phyloP scores from a whole-genome alignment of 1,140 invertebrate genomes.

The Drosophila jambulina region DNA sequence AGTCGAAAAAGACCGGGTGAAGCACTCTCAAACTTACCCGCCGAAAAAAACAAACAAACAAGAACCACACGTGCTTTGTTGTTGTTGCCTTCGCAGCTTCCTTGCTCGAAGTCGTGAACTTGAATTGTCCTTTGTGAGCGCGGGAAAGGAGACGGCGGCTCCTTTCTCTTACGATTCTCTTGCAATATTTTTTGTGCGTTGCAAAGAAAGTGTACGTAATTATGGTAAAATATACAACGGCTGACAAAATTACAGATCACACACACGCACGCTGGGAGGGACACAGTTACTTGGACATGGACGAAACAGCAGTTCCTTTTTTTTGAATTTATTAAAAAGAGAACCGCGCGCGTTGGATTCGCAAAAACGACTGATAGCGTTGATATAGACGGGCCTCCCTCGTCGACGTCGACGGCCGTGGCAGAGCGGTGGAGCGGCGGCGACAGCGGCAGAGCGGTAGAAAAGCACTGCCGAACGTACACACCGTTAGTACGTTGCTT shows the following conservation, averaged over 20 bases:
- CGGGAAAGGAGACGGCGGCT: constrained; percentile 15
- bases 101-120: constrained; percentile 64
- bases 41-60: constrained; percentile 29
- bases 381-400: constrained; percentile 79
- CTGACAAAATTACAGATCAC: constrained; percentile 70
- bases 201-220: constrained; percentile 65
- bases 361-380: constrained; percentile 79
- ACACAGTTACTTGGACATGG: constrained; percentile 57
- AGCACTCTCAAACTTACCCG: constrained; percentile 57
- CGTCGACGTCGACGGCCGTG: constrained; percentile 54
- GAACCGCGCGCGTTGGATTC: constrained; percentile 76
- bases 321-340: constrained; percentile 33
- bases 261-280: constrained; percentile 14
- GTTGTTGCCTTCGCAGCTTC: constrained; percentile 49
- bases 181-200: constrained; percentile 19
- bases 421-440: constrained; percentile 34
- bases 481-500: constrained; percentile 28
- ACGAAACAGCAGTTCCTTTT: constrained; percentile 40
- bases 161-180: constrained; percentile 14
- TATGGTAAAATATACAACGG: constrained; percentile 71
- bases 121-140: constrained; percentile 65
- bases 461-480: constrained; percentile 15
- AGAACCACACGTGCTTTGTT: constrained; percentile 28
- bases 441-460: constrained; percentile 28
- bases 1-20: constrained; percentile 33